A percentile compares a stretch with the other conserved stretches of the same genome.
These are phyloP conservation scores for Papilio polyxenes DNA, from an alignment of 1,140 invertebrate species.

Conservation along the genomic window DNA sequence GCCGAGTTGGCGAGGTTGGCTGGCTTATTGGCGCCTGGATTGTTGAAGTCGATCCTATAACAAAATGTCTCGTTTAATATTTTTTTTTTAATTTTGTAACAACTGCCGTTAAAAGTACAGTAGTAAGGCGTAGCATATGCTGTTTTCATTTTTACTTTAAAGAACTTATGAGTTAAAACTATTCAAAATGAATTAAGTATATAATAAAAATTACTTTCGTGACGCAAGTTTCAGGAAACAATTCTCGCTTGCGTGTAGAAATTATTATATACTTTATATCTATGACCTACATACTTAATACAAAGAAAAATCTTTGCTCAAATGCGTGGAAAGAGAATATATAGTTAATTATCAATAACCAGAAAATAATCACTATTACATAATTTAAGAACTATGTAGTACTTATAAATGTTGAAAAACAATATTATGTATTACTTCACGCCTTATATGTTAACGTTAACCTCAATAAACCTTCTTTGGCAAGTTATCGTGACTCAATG, in stretches of 20 bases:
- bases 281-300: no score
- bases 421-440: constrained; percentile 45
- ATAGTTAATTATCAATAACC: neutral
- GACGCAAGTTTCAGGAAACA: no score
- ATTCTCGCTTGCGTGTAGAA: no score
- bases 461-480: constrained; percentile 62
- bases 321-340: neutral
- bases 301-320: no score
- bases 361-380: neutral
- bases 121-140: no score
- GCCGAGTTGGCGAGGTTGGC: constrained; percentile 90
- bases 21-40: constrained; percentile 85
- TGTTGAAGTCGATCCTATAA: constrained; percentile 88
- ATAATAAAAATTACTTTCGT: no score
- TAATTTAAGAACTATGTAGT: neutral
- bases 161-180: neutral
- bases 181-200: no score
- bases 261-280: no score
- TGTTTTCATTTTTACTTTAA: neutral
- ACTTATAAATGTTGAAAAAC: neutral
- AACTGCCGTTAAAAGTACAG: neutral
- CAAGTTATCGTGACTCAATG: constrained; percentile 63
- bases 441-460: constrained; percentile 55
- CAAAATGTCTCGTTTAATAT: constrained; percentile 41
- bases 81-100: neutral